phyloP scores from a whole-genome alignment of 2,113 vertebrate species.

The Crypturellus undulatus region DNA sequence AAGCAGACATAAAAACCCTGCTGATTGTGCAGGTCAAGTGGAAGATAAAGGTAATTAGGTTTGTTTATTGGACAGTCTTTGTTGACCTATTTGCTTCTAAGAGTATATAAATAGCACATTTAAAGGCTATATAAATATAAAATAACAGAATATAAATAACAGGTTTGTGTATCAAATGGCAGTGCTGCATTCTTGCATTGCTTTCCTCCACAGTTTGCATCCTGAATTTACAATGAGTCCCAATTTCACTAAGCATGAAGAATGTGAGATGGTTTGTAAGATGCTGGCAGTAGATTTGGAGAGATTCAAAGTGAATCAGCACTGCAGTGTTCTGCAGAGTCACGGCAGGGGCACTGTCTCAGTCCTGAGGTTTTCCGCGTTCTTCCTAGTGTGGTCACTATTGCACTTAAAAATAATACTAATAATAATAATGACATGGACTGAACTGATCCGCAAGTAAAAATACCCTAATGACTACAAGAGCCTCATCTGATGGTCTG shows the following conservation, averaged over 20 bases:
- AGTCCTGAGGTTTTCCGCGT: not conserved
- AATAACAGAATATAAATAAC: not conserved
- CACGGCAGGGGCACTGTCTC: not conserved
- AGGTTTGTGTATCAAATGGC: not conserved
- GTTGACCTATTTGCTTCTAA: not conserved
- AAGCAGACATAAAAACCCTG: not conserved
- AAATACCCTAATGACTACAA: not conserved
- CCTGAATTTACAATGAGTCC: not conserved
- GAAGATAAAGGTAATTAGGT: not conserved
- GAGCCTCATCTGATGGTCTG: constrained; percentile 1
- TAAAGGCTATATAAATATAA: not conserved
- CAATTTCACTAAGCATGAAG: not conserved
- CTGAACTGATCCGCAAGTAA: not conserved
- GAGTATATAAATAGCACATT: not conserved
- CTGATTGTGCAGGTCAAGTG: not conserved
- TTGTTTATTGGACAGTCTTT: not conserved
- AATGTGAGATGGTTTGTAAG: not conserved
- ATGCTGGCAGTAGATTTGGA: not conserved
- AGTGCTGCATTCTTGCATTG: not conserved
- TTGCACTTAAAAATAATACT: not conserved
- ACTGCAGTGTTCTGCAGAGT: not conserved
- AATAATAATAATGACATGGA: no score
- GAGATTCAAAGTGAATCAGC: not conserved
- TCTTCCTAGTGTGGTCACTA: not conserved
- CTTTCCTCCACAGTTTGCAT: not conserved